Conservation (phyloP, 2,888 invertebrate species). For the Rhorus exstirpatorius region DNA sequence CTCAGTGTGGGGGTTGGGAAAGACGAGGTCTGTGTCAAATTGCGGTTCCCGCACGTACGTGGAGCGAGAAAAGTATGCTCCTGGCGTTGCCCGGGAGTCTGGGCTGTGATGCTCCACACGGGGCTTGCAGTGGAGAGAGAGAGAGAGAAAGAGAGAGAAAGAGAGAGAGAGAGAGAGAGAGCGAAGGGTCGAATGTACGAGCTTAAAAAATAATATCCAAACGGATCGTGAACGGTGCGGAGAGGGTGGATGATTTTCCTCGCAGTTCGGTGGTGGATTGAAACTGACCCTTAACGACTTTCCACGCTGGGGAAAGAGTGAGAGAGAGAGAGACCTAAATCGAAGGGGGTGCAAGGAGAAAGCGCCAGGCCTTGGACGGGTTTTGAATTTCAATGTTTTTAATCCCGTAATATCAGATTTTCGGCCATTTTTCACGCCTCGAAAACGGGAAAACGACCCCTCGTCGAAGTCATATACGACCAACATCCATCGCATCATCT, state of each 20-base stretch:
- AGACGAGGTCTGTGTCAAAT: slow-evolving; percentile 83
- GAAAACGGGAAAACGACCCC: slow-evolving; percentile 70
- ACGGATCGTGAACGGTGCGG: slow-evolving; percentile 58
- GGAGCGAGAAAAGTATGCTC: slow-evolving; percentile 60
- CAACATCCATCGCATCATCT: slow-evolving; percentile 51
- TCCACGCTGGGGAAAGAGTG: slow-evolving; percentile 76
- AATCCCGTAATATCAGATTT: slow-evolving; percentile 86
- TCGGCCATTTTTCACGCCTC: slow-evolving; percentile 85
- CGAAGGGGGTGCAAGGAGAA: slow-evolving; percentile 42
- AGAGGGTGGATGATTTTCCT: slow-evolving; percentile 73
- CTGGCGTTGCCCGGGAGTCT: slow-evolving; percentile 38
- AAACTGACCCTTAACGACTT: slow-evolving; percentile 86
- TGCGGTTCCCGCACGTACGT: slow-evolving; percentile 75
- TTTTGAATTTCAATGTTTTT: slow-evolving; percentile 87
- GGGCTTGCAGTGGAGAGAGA: background rate
- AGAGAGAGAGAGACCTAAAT: slow-evolving; percentile 67
- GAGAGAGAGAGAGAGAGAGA: background rate
- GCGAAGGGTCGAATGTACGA: slow-evolving; percentile 63
- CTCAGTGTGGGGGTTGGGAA: slow-evolving; percentile 35
- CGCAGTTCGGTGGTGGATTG: slow-evolving; percentile 73
- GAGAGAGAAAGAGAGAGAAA: slow-evolving; percentile 1
- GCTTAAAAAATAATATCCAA: slow-evolving; percentile 69
- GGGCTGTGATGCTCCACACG: slow-evolving; percentile 34
- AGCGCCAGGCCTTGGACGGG: slow-evolving; percentile 78
- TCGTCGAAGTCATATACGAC: slow-evolving; percentile 67